Base-by-base conservation (phyloP, 1,140 invertebrate genomes). In the Neuroterus valhalla region DNA sequence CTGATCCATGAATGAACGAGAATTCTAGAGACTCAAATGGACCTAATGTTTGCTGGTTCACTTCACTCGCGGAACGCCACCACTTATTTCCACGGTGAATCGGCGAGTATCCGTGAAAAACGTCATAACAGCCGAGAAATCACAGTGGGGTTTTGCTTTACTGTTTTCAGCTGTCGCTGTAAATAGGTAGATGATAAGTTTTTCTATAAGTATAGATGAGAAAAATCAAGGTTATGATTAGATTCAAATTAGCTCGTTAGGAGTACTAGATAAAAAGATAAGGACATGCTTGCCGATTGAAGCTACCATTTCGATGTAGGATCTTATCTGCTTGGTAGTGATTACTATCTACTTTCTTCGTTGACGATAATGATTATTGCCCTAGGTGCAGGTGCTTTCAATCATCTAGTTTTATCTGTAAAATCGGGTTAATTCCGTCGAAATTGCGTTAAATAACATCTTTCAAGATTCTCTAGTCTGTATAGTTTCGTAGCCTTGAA, bases 1-100 rank as follows among this genome's bases (percentile, higher is more conserved):
- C 74, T 76, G 77, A 23, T 38, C 31, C 31, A 38, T 74, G 78
- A 76, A 76, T 79, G 78, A 76, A 79, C 70, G 72, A 70, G 74
- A 76, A 76, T 68, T 52, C 66, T 45, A 21, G 66, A n/a, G 12
- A 23, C 52, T 55, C 52, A 17, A 55, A 23, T 23, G 52, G 23
- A 19, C 2, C 19, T 55, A 55, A 38, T 38, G 31, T 75, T 77
- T 79, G 72, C 62, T 78, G 43, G 19, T 19, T n/a, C 67, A 23
- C 15, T 17, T n/a, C 38, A 48, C 14, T 69, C 68, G 11, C 44
- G 44, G 72, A 69, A 71, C 73, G 75, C 15, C 46, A 71, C 68
- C 31, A 70, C 72, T 77, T 46, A 26, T 26, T 48, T 66, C n/a
- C 26, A 48, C 46, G 46, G 62, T 66, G 77, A 79, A 77, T 79